A percentile compares a stretch with the other conserved stretches of the same genome.
These are phyloP conservation scores for Mesoclemmys tuberculata DNA, from an alignment of 2,113 vertebrate genomes.

Conservation along the genomic window DNA sequence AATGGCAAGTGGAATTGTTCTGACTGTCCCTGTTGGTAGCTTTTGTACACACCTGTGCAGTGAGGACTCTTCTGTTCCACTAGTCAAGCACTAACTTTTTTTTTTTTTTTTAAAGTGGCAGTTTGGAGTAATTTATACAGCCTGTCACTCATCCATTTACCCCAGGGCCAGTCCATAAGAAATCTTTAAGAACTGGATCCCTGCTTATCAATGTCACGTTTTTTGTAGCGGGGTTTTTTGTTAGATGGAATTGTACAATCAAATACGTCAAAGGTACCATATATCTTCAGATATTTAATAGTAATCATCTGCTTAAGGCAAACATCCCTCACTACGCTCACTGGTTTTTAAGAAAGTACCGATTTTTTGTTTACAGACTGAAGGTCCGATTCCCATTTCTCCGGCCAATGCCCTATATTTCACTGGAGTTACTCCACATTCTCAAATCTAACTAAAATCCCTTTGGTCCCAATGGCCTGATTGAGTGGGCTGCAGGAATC, in stretches of 20 bases:
- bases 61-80: neutral
- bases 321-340: accelerated
- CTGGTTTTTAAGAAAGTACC: neutral
- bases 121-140: neutral
- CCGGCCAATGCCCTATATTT: neutral
- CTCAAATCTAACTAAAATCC: neutral
- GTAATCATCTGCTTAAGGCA: neutral
- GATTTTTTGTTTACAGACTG: neutral
- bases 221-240: neutral
- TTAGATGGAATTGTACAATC: neutral
- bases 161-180: neutral
- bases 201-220: neutral
- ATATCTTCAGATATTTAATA: neutral
- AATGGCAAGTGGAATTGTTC: neutral
- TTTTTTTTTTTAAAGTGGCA: neutral
- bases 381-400: neutral
- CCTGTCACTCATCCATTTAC: neutral
- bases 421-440: neutral
- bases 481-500: neutral
- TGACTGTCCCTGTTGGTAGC: neutral
- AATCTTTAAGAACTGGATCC: neutral
- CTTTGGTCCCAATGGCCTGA: neutral
- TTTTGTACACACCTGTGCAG: neutral
- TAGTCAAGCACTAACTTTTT: neutral
- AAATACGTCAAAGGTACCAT: neutral